Evolutionary conservation across 1,140 invertebrate species (phyloP), one percentile per base, ranked within the genome.

Genomic region (Bombus vancouverensis): DNA sequence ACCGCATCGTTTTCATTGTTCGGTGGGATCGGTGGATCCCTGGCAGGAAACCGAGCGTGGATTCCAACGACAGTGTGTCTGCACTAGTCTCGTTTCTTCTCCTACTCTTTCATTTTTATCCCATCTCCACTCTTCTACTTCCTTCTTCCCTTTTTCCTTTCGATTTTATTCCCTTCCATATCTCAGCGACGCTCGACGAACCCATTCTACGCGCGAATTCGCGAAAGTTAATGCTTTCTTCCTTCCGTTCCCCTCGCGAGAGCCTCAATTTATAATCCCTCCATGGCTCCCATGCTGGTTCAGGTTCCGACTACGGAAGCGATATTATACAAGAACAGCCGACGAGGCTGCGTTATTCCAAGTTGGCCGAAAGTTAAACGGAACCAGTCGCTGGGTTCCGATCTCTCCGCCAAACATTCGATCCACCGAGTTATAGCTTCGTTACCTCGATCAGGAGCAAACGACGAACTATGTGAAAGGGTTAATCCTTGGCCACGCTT

Each of bases 31-130:
- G 47, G 5, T 53, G 6, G 47, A 53, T 53, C 59, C 39, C 71
- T 76, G 78, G 77, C 78, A 89, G 83, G 78, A 89, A 85, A 81
- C 87, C 82, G 87, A 85, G 65, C 88, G 77, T 89, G 88, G 77
- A 89, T 89, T 81, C 59, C 59, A n/a, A 62, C 59, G 59, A 62
- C 28, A 62, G 59, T 62, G 59, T 62, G 59, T 32, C 65, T 34
- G 53, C 78, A 8, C 47, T 53, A 53, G 47, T 53, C 66, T 72
- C 73, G 73, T 84, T 79, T 73, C 86, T 62, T 42, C 59, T n/a
- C 28, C 59, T n/a, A n/a, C 59, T 62, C 59, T 62, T n/a, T 62
- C 59, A 62, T 62, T 62, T 62, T 62, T 62, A 28, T 62, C 10
- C 59, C 59, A n/a, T 62, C 28, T 62, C 4, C 10, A 59, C 25